A percentile compares a stretch with the other conserved stretches of the same genome.
Evolutionary conservation across 2,113 vertebrate species (phyloP).

Genomic region (Myrmecophaga tridactyla): DNA sequence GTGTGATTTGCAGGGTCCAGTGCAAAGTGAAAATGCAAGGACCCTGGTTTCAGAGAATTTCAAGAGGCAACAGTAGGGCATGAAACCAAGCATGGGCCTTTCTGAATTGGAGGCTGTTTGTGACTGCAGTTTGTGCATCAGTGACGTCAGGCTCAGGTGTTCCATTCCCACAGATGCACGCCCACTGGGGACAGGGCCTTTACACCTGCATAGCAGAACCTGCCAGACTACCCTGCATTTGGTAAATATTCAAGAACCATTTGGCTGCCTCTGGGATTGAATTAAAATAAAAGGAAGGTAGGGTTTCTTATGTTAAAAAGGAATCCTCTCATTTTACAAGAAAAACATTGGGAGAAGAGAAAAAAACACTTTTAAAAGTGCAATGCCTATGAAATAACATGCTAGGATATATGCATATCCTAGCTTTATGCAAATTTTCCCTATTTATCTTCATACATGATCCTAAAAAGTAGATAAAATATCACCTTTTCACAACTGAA

Average conservation of each 20-base stretch:
- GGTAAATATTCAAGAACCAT: neutral
- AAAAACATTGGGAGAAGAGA: neutral
- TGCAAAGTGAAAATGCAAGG: neutral
- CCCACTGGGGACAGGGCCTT: neutral
- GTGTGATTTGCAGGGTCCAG: neutral
- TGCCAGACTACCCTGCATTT: neutral
- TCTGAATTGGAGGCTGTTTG: neutral
- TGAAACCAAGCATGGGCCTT: neutral
- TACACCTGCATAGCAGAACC: neutral
- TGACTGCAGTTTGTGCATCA: neutral
- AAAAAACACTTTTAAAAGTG: neutral
- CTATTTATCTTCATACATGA: neutral
- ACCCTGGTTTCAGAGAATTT: neutral
- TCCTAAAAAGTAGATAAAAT: neutral
- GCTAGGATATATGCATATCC: too few species aligned
- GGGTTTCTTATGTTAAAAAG: neutral
- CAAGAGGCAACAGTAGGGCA: neutral
- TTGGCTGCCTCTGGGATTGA: neutral
- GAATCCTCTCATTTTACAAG: neutral
- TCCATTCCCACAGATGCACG: neutral
- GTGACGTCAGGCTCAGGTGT: neutral
- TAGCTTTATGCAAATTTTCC: neutral
- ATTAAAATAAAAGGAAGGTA: neutral
- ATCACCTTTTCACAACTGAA: neutral
- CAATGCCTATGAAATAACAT: neutral